phyloP scores from a whole-genome alignment of 2,113 vertebrate species.

The Lipotes vexillifer region DNA sequence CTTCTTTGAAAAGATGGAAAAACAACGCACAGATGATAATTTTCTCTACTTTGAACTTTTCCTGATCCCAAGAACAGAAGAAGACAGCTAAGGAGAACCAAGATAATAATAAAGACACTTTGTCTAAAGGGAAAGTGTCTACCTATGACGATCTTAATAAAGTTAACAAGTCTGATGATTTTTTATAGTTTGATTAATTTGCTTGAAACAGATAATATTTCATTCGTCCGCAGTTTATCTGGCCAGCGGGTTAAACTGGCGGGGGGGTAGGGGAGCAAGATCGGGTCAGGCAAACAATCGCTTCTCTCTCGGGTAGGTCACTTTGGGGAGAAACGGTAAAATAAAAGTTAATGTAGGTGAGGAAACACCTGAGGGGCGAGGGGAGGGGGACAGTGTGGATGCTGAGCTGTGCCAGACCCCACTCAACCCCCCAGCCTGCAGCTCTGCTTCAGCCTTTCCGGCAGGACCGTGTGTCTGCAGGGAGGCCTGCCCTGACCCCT shows the following conservation, averaged over 20 bases:
- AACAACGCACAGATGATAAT: not conserved
- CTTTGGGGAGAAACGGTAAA: conserved; percentile 31
- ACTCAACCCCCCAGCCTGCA: not conserved
- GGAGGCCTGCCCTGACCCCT: not conserved
- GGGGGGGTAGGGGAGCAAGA: not conserved
- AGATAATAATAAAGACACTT: conserved; percentile 12
- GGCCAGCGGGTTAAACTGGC: conserved; percentile 56
- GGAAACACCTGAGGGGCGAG: not conserved
- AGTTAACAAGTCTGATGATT: conserved; percentile 56
- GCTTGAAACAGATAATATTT: conserved; percentile 55
- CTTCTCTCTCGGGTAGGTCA: conserved; percentile 33
- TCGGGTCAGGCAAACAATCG: conserved; percentile 39
- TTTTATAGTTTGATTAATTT: conserved; percentile 64
- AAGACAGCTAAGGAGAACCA: not conserved
- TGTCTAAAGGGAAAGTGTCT: conserved; percentile 31
- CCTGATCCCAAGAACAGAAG: conserved; percentile 27
- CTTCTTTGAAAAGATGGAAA: not conserved
- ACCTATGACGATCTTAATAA: conserved; percentile 60
- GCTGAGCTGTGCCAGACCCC: not conserved
- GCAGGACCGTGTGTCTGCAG: not conserved
- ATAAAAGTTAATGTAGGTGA: not conserved
- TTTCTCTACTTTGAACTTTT: conserved; percentile 36
- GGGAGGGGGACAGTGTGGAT: too few species aligned
- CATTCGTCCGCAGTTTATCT: conserved; percentile 68
- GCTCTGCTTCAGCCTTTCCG: not conserved